Evolutionary conservation across 1,140 invertebrate genomes (phyloP).

Genomic region (Acromyrmex echinatior): DNA sequence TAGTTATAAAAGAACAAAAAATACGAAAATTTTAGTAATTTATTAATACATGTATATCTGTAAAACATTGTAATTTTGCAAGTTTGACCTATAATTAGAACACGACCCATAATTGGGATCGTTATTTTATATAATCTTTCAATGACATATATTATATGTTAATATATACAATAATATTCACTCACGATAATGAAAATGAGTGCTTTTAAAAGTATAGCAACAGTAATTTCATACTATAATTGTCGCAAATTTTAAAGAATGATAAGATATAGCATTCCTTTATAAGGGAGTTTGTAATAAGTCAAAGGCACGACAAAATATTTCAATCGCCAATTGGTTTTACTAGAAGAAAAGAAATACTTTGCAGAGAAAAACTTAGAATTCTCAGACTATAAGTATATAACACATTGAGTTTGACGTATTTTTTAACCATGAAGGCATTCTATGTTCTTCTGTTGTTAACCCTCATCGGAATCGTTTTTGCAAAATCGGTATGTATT

Average conservation of each 20-base stretch:
- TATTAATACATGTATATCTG: too few relatives aligned
- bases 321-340: background rate
- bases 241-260: background rate
- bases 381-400: background rate
- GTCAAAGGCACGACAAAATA: background rate
- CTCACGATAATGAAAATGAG: background rate
- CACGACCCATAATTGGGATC: too few relatives aligned
- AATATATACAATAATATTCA: too few relatives aligned
- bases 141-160: background rate
- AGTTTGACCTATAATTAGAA: too few relatives aligned
- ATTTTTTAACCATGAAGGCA: background rate
- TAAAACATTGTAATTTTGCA: too few relatives aligned
- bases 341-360: background rate
- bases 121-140: background rate
- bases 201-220: background rate
- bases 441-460: background rate
- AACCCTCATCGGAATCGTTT: background rate
- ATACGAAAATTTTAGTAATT: too few relatives aligned
- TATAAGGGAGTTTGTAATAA: background rate
- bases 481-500: background rate
- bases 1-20: too few relatives aligned
- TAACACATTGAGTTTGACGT: background rate
- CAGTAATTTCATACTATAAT: background rate
- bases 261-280: constrained; percentile 4
- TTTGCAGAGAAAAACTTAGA: background rate